These are phyloP conservation scores for Echeneis naucrates DNA, from an alignment of 2,797 vertebrate genomes.

Conservation along the genomic window DNA sequence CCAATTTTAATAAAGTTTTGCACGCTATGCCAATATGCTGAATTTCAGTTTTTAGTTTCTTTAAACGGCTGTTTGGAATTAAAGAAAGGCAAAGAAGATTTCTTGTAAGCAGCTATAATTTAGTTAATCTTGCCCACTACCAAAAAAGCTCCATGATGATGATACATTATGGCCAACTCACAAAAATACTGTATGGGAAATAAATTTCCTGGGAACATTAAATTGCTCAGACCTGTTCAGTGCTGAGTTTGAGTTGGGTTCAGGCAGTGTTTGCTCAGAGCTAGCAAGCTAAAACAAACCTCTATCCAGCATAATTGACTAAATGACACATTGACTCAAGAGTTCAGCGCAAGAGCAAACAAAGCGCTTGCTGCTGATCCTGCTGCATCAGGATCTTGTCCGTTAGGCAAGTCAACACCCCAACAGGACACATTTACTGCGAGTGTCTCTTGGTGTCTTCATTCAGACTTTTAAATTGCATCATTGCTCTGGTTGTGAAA, in stretches of 20 bases:
- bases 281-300: conserved; percentile 73
- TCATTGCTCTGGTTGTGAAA: conserved; percentile 50
- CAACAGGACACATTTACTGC: conserved; percentile 61
- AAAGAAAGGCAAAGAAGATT: neutral
- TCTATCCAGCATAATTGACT: conserved; percentile 70
- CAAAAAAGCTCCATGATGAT: neutral
- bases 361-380: conserved; percentile 79
- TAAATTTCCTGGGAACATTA: conserved; percentile 38
- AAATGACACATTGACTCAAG: conserved; percentile 72
- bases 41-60: neutral
- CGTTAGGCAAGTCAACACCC: conserved; percentile 83
- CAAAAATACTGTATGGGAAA: conserved; percentile 2
- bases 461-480: conserved; percentile 21
- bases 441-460: conserved; percentile 48
- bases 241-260: conserved; percentile 63
- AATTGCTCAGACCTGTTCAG: conserved; percentile 18
- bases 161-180: neutral
- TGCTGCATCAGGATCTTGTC: conserved; percentile 89
- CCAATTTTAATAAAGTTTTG: neutral
- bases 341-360: conserved; percentile 84
- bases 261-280: conserved; percentile 77
- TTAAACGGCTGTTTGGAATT: neutral
- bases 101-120: neutral
- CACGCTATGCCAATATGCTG: neutral
- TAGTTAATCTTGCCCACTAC: neutral